A percentile compares a stretch with the other conserved stretches of the same genome.
Conservation (phyloP, 1,140 invertebrate species). For the Drosophila elegans region DNA sequence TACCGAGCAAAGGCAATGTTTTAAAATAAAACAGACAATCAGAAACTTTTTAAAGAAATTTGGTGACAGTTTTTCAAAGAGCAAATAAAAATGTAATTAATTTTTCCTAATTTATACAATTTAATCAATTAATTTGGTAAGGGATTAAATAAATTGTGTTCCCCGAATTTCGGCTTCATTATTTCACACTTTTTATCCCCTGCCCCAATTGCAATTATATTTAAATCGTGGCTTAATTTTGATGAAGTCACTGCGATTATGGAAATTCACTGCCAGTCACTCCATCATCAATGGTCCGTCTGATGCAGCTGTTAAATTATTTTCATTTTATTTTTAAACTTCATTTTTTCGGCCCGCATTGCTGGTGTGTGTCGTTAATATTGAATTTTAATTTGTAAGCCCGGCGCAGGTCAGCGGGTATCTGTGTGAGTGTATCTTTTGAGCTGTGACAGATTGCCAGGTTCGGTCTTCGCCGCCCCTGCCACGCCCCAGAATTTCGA, state of each 20-base stretch:
- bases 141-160: neutral
- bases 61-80: no score
- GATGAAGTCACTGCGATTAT: conserved; percentile 83
- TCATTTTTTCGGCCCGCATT: conserved; percentile 13
- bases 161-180: conserved; percentile 11
- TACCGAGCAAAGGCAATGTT: no score
- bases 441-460: conserved; percentile 74
- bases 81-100: no score
- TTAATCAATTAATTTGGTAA: neutral
- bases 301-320: conserved; percentile 75
- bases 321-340: conserved; percentile 62
- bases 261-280: conserved; percentile 65
- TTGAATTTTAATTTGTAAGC: conserved; percentile 84
- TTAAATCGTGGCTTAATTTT: conserved; percentile 84
- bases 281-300: conserved; percentile 18
- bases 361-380: conserved; percentile 69
- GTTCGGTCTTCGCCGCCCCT: conserved; percentile 18
- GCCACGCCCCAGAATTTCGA: conserved; percentile 2
- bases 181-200: conserved; percentile 18
- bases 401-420: conserved; percentile 51
- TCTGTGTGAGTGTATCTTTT: conserved; percentile 64
- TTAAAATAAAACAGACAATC: no score
- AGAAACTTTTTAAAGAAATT: no score
- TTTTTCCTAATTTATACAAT: no score
- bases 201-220: conserved; percentile 65